A percentile compares a stretch with the other conserved stretches of the same genome.
Evolutionary conservation across 1,140 invertebrate species (phyloP).

Genomic region (Conus ventricosus): DNA sequence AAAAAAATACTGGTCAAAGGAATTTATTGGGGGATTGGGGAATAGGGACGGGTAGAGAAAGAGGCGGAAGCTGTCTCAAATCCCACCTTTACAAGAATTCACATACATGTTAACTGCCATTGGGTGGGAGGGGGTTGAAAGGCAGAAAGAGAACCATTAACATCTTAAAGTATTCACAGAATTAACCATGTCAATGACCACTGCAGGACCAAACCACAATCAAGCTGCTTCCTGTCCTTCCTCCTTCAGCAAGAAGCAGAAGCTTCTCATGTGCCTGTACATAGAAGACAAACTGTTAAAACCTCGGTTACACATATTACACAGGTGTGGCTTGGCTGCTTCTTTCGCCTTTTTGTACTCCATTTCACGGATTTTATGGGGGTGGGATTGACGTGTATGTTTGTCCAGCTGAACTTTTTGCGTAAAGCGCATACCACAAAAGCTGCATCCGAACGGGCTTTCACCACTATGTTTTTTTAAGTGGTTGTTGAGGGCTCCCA

Average conservation of each 20-base stretch:
- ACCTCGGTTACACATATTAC: not conserved
- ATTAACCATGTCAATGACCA: no score
- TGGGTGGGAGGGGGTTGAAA: no score
- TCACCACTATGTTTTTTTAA: not conserved
- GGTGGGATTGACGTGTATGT: not conserved
- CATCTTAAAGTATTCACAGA: no score
- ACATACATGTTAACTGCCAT: no score
- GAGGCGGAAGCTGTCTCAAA: no score
- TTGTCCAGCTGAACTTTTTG: not conserved
- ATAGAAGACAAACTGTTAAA: not conserved
- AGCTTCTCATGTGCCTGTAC: not conserved
- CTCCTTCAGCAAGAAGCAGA: not conserved
- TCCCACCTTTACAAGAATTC: no score
- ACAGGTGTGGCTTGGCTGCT: not conserved
- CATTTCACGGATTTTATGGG: not conserved
- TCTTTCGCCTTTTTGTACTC: not conserved
- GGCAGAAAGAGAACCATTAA: no score
- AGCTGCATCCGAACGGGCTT: not conserved
- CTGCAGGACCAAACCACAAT: not conserved
- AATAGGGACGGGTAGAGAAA: no score
- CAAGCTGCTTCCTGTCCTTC: not conserved
- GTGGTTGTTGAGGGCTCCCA: conserved; percentile 19
- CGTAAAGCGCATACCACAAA: conserved; percentile 3
- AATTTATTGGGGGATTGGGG: no score
- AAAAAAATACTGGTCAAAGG: no score